A percentile compares a stretch with the other conserved stretches of the same genome.
These are phyloP conservation scores for Latrodectus elegans DNA, from an alignment of 2,888 invertebrate genomes.

Conservation along the genomic window DNA sequence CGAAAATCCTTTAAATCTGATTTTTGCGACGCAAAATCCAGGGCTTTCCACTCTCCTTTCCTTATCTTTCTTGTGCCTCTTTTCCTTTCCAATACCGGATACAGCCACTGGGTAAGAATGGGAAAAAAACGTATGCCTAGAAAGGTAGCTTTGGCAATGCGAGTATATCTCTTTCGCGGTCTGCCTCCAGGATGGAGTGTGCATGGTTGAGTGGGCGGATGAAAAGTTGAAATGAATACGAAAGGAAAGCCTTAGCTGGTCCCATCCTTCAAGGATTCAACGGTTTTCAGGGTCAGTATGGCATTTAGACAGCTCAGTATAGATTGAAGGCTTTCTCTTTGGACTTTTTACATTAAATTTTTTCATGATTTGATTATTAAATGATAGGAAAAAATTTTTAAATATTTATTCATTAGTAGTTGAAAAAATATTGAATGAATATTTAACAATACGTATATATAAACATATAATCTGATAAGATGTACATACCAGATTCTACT, in stretches of 20 bases:
- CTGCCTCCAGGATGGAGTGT: neutral
- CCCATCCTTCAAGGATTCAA: constrained; percentile 30
- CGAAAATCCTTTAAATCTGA: constrained; percentile 53
- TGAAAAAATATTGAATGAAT: too few species aligned
- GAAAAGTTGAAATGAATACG: constrained; percentile 35
- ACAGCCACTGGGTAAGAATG: neutral
- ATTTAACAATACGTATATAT: too few species aligned
- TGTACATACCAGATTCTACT: too few species aligned
- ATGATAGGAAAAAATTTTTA: too few species aligned
- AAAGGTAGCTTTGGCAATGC: constrained; percentile 14
- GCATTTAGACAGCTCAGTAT: neutral
- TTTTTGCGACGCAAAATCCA: constrained; percentile 30
- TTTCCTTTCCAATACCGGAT: neutral
- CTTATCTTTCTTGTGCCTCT: neutral
- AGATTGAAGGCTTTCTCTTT: neutral
- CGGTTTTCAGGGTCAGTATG: constrained; percentile 19
- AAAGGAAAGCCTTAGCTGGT: neutral
- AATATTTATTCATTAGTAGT: too few species aligned
- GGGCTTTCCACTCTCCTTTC: too few species aligned
- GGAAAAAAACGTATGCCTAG: neutral
- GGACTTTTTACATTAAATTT: neutral
- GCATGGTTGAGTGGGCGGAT: constrained; percentile 27
- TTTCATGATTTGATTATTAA: neutral
- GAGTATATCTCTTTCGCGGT: constrained; percentile 22
- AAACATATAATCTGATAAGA: too few species aligned